phyloP scores from a whole-genome alignment of 2,113 vertebrate genomes.

The Ovibos moschatus region DNA sequence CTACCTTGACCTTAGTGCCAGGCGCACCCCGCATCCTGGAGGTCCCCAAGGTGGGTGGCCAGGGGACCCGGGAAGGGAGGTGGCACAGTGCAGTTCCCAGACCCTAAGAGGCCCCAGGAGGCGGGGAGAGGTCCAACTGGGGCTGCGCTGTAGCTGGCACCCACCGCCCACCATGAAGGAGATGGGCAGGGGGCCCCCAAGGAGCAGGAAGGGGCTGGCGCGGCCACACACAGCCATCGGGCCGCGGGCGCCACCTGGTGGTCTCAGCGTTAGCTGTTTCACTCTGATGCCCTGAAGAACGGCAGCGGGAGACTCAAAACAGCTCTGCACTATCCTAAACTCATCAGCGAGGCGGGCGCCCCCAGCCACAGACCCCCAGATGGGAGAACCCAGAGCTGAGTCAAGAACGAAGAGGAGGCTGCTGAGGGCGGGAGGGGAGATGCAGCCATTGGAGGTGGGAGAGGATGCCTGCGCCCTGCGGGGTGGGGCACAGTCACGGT shows the following conservation, averaged over 20 bases:
- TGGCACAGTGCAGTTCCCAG: not conserved
- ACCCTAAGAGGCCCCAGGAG: not conserved
- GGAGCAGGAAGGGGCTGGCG: not conserved
- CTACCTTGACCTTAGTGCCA: not conserved
- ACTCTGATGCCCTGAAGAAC: not conserved
- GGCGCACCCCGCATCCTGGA: not conserved
- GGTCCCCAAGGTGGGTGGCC: not conserved
- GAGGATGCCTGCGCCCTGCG: not conserved
- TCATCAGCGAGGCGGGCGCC: not conserved
- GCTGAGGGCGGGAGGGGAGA: not conserved
- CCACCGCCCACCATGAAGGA: not conserved
- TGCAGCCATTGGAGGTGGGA: not conserved
- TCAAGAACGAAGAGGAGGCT: not conserved
- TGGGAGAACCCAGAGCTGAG: not conserved
- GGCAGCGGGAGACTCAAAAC: not conserved
- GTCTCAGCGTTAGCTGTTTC: not conserved
- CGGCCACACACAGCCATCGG: not conserved
- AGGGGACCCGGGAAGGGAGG: not conserved
- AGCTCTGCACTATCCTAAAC: not conserved
- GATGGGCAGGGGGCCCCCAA: not conserved
- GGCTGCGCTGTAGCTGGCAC: not conserved
- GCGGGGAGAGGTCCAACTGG: accelerated
- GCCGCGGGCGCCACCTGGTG: not conserved
- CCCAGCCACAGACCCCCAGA: not conserved
- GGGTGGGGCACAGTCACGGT: accelerated